Base-by-base conservation (phyloP, 2,797 vertebrate genomes). In the Diceros bicornis region DNA sequence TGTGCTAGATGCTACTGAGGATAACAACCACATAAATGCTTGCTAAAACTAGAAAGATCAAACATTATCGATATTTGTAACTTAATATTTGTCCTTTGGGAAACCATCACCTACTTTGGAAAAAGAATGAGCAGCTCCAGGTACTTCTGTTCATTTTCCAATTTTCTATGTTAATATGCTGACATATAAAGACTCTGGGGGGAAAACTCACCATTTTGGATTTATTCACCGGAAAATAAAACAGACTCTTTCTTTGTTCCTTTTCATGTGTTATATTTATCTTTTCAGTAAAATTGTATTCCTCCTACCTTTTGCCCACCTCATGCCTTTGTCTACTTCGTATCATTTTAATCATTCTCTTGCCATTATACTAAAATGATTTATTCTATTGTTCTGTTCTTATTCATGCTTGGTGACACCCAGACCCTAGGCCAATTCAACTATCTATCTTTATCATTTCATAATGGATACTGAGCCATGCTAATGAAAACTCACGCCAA, bases 121-220 rank as follows among this genome's bases (percentile, higher is more conserved):
- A 87, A 87, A 90, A 95, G 68, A 91, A 92, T 85, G 44, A 47
- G 59, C 18, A 87, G 84, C 44, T 89, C 79, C 44, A 41, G 66
- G 83, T 91, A 59, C 78, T 89, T 95, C 52, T 97, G 89, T 50
- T 97, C 61, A 27, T 89, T 96, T 96, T 90, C 79, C 64, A 90
- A 74, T 68, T 88, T 93, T 59, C n/a, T 89, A 37, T 91, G 72
- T 81, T 93, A 88, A 93, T 89, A 95, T 68, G 18, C 47, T 95
- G 75, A 82, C 87, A 89, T 86, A 68, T 14, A 78, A 89, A 92
- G 77, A 75, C 50, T 83, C 37, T 50, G 11, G 17, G n/a, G 20
- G 21, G 6, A 32, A 61, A 91, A 82, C 12, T 83, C 71, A 91
- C 21, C 61, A 79, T 90, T 93, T 90, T 32, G 11, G n/a, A 72